Percentiles rank a stretch among this genome's conserved stretches.
phyloP scores from a whole-genome alignment of 1,140 invertebrate species.

The Drosophila prosaltans region DNA sequence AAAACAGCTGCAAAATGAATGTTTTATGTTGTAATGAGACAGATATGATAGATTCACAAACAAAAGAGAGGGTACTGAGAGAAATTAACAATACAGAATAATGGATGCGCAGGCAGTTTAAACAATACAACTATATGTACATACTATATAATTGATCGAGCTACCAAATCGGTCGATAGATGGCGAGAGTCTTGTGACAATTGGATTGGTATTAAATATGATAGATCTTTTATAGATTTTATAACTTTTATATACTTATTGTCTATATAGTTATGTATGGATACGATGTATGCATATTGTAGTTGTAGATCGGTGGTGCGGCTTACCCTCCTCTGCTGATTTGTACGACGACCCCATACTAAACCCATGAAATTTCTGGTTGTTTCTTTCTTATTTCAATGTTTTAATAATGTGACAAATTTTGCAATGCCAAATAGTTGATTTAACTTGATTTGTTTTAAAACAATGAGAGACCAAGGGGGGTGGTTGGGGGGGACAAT shows the following conservation, averaged over 20 bases:
- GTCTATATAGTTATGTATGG: background rate
- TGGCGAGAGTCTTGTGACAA: background rate
- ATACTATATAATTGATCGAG: background rate
- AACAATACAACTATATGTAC: too few species aligned
- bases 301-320: background rate
- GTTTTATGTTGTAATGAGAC: background rate
- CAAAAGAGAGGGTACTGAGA: too few species aligned
- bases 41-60: too few species aligned
- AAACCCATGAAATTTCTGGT: background rate
- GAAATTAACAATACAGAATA: too few species aligned
- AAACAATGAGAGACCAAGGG: background rate
- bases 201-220: too few species aligned
- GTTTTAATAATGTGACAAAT: slow-evolving; percentile 29
- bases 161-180: background rate
- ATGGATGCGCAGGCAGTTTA: too few species aligned
- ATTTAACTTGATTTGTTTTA: background rate
- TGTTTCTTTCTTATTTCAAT: background rate
- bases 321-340: slow-evolving; percentile 3
- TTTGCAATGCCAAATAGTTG: slow-evolving; percentile 18
- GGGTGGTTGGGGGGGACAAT: background rate
- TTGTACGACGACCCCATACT: slow-evolving; percentile 3
- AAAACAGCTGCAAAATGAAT: background rate
- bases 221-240: too few species aligned
- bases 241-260: too few species aligned
- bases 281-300: background rate